Percentiles rank a stretch among this genome's conserved stretches.
Conservation (phyloP, 2,113 vertebrate species). For the Solea solea region DNA sequence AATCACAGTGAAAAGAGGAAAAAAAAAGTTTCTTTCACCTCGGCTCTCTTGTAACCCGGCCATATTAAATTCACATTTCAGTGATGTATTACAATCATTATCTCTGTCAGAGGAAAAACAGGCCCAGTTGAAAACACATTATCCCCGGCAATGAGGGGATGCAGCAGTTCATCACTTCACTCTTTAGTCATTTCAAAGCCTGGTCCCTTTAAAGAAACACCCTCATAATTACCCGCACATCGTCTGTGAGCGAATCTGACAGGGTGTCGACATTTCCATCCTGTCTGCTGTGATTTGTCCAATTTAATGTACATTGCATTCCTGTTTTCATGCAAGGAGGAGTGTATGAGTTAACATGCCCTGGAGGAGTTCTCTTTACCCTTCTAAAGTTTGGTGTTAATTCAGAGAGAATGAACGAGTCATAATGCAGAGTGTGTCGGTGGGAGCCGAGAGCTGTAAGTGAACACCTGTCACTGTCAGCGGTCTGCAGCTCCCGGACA, state of each 20-base stretch:
- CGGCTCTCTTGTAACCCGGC: constrained; percentile 22
- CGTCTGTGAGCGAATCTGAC: constrained; percentile 42
- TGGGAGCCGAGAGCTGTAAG: constrained; percentile 53
- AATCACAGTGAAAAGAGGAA: background rate
- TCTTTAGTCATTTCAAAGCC: constrained; percentile 22
- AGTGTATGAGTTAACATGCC: constrained; percentile 8
- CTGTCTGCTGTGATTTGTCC: constrained; percentile 27
- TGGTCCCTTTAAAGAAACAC: constrained; percentile 34
- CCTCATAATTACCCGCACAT: constrained; percentile 29
- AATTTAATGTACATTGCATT: constrained; percentile 5
- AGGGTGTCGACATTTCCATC: constrained; percentile 25
- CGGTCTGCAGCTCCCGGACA: constrained; percentile 44
- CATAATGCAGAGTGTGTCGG: constrained; percentile 50
- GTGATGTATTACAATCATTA: constrained; percentile 55
- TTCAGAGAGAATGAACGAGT: constrained; percentile 67
- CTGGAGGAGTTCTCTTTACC: constrained; percentile 37
- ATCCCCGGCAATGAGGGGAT: constrained; percentile 23
- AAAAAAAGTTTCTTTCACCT: constrained; percentile 26
- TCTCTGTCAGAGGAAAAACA: constrained; percentile 25
- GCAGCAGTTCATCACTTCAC: constrained; percentile 28
- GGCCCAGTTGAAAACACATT: constrained; percentile 45
- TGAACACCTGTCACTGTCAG: constrained; percentile 73
- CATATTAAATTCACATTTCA: constrained; percentile 60
- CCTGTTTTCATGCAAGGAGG: constrained; percentile 16
- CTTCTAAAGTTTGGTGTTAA: constrained; percentile 41